Percentiles rank a stretch among this genome's conserved stretches.
These are phyloP conservation scores for Chironomus riparius DNA, from an alignment of 2,888 invertebrate species.

Conservation along the genomic window DNA sequence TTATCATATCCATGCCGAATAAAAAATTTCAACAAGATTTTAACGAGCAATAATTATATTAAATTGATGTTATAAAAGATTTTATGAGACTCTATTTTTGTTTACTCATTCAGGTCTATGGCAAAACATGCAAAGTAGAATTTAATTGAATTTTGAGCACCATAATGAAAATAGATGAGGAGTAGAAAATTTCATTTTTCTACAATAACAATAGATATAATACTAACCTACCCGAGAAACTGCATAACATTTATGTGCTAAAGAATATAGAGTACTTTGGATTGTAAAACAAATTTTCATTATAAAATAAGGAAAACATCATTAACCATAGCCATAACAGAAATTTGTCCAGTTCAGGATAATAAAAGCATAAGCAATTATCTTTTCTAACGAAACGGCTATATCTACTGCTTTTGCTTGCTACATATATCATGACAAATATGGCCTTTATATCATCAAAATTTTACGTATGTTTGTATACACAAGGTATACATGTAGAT, in stretches of 20 bases:
- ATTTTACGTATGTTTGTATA: not conserved
- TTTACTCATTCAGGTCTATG: not conserved
- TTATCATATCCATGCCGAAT: not conserved
- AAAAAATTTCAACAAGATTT: not conserved
- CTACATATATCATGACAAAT: too few species aligned
- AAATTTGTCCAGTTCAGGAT: not conserved
- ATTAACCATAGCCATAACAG: slow-evolving; percentile 11
- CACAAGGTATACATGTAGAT: not conserved
- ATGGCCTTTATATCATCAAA: not conserved
- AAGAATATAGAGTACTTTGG: not conserved
- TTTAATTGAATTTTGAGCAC: slow-evolving; percentile 13
- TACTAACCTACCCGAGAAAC: too few species aligned
- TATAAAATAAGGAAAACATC: slow-evolving; percentile 24
- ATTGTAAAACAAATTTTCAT: slow-evolving; percentile 1
- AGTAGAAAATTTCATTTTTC: not conserved
- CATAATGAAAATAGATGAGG: not conserved
- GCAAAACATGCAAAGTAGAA: not conserved
- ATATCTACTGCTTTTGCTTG: too few species aligned
- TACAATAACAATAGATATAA: too few species aligned
- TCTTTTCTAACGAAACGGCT: not conserved
- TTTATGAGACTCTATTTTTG: not conserved
- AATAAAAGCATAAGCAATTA: not conserved
- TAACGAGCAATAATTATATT: not conserved
- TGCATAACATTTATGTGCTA: too few species aligned
- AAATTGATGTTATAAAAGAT: not conserved